A percentile compares a stretch with the other conserved stretches of the same genome.
These are phyloP conservation scores for Ahaetulla prasina DNA, from an alignment of 2,113 vertebrate species.

Conservation along the genomic window DNA sequence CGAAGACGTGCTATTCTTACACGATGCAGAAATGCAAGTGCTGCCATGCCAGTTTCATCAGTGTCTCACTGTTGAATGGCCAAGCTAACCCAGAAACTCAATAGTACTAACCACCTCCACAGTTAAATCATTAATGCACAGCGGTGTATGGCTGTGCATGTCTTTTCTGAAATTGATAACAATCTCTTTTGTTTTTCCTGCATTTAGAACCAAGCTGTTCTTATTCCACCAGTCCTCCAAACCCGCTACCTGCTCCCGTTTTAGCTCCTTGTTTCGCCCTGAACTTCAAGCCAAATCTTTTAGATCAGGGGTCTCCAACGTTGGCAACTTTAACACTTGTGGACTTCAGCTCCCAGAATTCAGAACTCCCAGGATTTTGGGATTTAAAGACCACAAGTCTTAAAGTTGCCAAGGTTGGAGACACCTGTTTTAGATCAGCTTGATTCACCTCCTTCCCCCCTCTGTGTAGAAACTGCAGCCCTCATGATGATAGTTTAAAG, in stretches of 20 bases:
- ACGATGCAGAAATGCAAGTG: not conserved
- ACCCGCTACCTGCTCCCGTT: not conserved
- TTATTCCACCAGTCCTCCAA: not conserved
- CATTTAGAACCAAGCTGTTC: not conserved
- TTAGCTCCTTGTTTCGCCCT: not conserved
- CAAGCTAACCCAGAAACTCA: not conserved
- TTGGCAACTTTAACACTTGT: too few species aligned
- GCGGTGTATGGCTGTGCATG: not conserved
- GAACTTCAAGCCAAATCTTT: not conserved
- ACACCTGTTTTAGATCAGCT: not conserved
- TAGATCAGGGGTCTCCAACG: too few species aligned
- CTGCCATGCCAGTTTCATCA: not conserved
- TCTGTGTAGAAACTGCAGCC: not conserved
- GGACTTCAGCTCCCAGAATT: too few species aligned
- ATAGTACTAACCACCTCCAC: not conserved
- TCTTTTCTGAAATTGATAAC: not conserved
- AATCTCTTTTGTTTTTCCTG: not conserved
- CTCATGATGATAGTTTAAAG: not conserved
- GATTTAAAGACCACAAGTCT: too few species aligned
- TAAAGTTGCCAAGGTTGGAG: too few species aligned
- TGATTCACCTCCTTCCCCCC: not conserved
- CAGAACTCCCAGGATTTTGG: too few species aligned
- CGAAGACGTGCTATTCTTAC: not conserved
- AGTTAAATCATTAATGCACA: not conserved
- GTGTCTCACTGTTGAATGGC: not conserved